A percentile compares a stretch with the other conserved stretches of the same genome.
phyloP scores from a whole-genome alignment of 1,140 invertebrate species.

The Heliconius eleuchia region DNA sequence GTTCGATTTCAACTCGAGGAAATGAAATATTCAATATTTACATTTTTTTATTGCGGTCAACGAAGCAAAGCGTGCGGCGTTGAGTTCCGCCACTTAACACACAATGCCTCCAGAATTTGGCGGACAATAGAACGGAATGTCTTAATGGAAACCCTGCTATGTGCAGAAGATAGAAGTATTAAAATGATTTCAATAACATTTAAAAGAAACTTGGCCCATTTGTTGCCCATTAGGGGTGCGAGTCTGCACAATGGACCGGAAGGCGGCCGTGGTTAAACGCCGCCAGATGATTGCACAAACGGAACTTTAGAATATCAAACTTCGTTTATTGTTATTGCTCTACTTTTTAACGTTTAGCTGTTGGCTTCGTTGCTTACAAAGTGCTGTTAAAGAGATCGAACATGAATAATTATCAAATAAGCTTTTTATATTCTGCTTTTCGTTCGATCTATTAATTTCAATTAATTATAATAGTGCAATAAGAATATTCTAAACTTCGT shows the following conservation, averaged over 20 bases:
- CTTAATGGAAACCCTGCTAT: too few species aligned
- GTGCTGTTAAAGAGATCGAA: not conserved
- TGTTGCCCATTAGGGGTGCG: constrained; percentile 14
- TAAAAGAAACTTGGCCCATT: not conserved
- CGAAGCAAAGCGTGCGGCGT: too few species aligned
- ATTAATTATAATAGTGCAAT: too few species aligned
- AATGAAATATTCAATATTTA: too few species aligned
- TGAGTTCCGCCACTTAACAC: too few species aligned
- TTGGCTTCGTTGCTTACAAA: not conserved
- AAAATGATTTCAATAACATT: not conserved
- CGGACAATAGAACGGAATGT: too few species aligned
- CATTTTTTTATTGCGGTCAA: too few species aligned
- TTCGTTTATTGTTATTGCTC: not conserved
- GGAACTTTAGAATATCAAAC: constrained; percentile 8
- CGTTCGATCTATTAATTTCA: too few species aligned
- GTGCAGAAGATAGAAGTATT: not conserved
- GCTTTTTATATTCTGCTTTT: too few species aligned
- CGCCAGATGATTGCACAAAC: not conserved
- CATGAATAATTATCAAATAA: not conserved
- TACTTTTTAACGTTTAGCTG: not conserved
- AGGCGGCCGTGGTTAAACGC: constrained; percentile 15
- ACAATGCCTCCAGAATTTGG: too few species aligned
- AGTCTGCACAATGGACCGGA: constrained; percentile 18
- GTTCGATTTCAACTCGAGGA: too few species aligned
- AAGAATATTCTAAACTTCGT: too few species aligned